Percentiles rank a stretch among this genome's conserved stretches.
phyloP scores from a whole-genome alignment of 2,888 invertebrate species.

The Asteroscopus sphinx region DNA sequence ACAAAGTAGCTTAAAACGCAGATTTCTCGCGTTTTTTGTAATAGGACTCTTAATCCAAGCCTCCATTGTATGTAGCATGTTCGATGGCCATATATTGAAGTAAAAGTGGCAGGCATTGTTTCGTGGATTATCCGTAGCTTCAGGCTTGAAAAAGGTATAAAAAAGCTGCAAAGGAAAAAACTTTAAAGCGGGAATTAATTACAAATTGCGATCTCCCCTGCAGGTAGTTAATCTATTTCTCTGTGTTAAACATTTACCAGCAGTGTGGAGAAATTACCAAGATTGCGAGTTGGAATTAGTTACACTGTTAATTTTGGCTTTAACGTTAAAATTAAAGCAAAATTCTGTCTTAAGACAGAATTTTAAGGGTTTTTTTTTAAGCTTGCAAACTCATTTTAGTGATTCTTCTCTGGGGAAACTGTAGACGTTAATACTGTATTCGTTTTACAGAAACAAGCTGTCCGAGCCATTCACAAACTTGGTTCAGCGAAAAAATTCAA shows the following conservation, averaged over 20 bases:
- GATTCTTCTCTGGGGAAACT: too few relatives aligned
- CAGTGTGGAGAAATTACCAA: not conserved
- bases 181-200: slow-evolving; percentile 49
- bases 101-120: slow-evolving; percentile 57
- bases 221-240: slow-evolving; percentile 33
- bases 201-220: slow-evolving; percentile 34
- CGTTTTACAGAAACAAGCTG: too few relatives aligned
- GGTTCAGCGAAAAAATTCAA: too few relatives aligned
- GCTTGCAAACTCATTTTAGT: too few relatives aligned
- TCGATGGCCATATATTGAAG: slow-evolving; percentile 47
- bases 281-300: not conserved
- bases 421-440: too few relatives aligned
- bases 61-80: slow-evolving; percentile 27
- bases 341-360: too few relatives aligned
- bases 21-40: too few relatives aligned
- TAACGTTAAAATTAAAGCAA: too few relatives aligned
- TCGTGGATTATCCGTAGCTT: slow-evolving; percentile 46
- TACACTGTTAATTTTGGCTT: too few relatives aligned
- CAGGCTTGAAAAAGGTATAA: slow-evolving; percentile 30
- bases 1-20: too few relatives aligned
- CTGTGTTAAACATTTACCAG: slow-evolving; percentile 2
- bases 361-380: too few relatives aligned
- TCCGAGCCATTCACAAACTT: too few relatives aligned
- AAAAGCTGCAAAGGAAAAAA: slow-evolving; percentile 19
- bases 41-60: slow-evolving; percentile 27